Conservation (phyloP, 2,888 invertebrate genomes). For the Lochmaea capreae region DNA sequence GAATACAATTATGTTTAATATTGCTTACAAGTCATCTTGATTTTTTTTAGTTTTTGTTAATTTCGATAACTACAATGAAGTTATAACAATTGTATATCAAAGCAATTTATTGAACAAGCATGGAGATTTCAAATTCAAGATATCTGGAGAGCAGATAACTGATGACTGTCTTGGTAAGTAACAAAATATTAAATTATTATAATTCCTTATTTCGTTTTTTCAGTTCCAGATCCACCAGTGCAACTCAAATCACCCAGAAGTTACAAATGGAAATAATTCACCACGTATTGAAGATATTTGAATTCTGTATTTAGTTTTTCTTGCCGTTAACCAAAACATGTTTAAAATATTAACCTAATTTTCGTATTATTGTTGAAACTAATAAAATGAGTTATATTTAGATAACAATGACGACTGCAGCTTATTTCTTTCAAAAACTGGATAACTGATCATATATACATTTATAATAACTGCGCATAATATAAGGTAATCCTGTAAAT, state of each 20-base stretch:
- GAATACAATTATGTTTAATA: no score
- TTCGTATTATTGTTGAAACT: no score
- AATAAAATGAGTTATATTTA: no score
- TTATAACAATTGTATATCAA: conserved; percentile 40
- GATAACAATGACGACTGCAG: no score
- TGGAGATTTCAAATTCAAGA: conserved; percentile 38
- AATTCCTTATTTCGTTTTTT: conserved; percentile 3
- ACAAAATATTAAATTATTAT: background rate
- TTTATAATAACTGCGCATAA: no score
- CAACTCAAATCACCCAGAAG: background rate
- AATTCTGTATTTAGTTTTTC: no score
- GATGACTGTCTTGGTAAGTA: conserved; percentile 48
- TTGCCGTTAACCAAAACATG: no score
- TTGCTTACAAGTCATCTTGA: no score
- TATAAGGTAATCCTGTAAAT: no score
- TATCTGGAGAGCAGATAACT: conserved; percentile 45
- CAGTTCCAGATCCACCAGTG: conserved; percentile 23
- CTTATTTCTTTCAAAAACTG: no score
- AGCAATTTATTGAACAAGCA: conserved; percentile 33
- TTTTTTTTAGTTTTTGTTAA: conserved; percentile 40
- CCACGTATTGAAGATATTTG: background rate
- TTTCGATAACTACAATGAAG: conserved; percentile 35
- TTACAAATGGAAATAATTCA: background rate
- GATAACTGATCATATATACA: no score
- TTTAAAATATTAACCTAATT: no score